Conservation (phyloP, 2,113 vertebrate genomes). For the Pelvicachromis taeniatus region DNA sequence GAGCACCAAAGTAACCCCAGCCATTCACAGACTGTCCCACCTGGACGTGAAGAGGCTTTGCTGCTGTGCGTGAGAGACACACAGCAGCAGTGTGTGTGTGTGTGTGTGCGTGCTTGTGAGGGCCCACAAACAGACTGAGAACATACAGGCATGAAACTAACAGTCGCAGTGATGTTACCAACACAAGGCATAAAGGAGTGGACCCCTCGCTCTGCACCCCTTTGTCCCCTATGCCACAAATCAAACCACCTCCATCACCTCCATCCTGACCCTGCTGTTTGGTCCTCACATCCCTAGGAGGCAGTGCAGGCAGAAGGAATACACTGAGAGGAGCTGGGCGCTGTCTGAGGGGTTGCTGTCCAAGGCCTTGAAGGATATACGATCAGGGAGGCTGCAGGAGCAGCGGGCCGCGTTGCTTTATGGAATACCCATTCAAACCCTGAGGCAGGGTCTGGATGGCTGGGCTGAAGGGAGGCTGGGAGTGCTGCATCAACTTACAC, state of each 20-base stretch:
- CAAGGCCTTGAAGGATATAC: slow-evolving; percentile 99
- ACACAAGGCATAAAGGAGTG: slow-evolving; percentile 99
- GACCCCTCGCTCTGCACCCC: slow-evolving; percentile 95
- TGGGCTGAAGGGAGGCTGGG: slow-evolving; percentile 85
- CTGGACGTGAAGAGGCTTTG: slow-evolving; percentile 83
- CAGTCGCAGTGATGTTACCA: slow-evolving; percentile 99
- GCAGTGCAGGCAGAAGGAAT: slow-evolving; percentile 89
- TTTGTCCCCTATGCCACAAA: slow-evolving; percentile 81
- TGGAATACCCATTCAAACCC: slow-evolving; percentile 96
- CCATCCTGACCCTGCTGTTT: slow-evolving; percentile 84
- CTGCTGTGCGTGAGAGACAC: slow-evolving; percentile 64
- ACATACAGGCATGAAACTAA: slow-evolving; percentile 85
- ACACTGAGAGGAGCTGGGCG: slow-evolving; percentile 99
- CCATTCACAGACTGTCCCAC: slow-evolving; percentile 91
- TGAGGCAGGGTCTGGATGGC: slow-evolving; percentile 91
- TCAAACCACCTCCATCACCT: slow-evolving; percentile 70
- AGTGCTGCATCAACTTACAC: slow-evolving; percentile 79
- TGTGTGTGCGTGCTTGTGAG: slow-evolving; percentile 24
- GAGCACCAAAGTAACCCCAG: slow-evolving; percentile 74
- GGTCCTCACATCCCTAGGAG: slow-evolving; percentile 99
- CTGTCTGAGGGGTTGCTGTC: slow-evolving; percentile 99
- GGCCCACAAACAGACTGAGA: slow-evolving; percentile 74
- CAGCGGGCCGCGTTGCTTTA: slow-evolving; percentile 98
- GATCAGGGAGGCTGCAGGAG: slow-evolving; percentile 96
- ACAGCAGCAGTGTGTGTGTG: slow-evolving; percentile 42